Percentiles rank a stretch among this genome's conserved stretches.
Evolutionary conservation across 2,797 vertebrate species (phyloP).

Genomic region (Petrocephalus schoutedeni): DNA sequence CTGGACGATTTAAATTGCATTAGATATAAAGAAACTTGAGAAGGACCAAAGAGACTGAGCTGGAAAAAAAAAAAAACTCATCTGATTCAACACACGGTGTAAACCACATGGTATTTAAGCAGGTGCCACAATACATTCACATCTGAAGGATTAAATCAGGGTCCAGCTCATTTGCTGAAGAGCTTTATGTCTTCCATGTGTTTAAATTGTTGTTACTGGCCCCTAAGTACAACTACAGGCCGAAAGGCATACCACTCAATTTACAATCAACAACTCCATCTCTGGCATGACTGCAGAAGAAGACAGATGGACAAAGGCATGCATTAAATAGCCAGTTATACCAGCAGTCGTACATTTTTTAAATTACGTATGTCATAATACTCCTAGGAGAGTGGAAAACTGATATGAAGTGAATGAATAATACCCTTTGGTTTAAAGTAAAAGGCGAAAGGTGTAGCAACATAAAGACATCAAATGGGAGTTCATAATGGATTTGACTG

Average conservation of each 20-base stretch:
- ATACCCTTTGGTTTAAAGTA: neutral
- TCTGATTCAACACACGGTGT: neutral
- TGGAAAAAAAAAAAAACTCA: neutral
- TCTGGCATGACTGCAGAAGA: neutral
- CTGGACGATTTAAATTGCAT: neutral
- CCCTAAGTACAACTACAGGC: neutral
- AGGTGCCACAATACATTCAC: neutral
- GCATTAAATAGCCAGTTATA: neutral
- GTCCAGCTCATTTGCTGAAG: neutral
- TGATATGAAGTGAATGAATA: neutral
- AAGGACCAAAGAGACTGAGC: neutral
- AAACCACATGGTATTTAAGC: neutral
- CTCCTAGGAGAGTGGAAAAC: neutral
- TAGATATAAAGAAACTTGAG: neutral
- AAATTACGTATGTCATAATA: neutral
- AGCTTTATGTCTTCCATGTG: neutral
- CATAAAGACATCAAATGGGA: neutral
- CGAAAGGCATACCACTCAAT: neutral
- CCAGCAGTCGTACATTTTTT: neutral
- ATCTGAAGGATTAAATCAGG: neutral
- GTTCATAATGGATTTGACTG: neutral
- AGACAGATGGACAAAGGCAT: conserved; percentile 1
- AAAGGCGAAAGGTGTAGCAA: neutral
- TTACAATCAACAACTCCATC: neutral
- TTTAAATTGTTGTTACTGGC: neutral